These are phyloP conservation scores for Pterophyllum scalare DNA, from an alignment of 2,113 vertebrate species.

Conservation along the genomic window DNA sequence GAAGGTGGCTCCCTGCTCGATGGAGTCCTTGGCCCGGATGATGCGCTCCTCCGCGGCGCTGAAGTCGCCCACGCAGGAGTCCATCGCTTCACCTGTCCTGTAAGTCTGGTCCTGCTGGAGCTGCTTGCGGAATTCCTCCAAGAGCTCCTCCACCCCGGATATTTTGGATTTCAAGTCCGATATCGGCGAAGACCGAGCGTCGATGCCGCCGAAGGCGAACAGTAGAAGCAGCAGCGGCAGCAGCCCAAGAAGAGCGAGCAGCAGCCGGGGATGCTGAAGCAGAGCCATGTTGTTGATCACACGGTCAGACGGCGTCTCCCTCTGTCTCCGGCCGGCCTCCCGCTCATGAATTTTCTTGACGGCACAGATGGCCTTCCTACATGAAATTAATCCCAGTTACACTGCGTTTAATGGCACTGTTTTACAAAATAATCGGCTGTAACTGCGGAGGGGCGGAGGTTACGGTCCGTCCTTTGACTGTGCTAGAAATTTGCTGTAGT, in stretches of 20 bases:
- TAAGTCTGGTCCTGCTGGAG: conserved; percentile 84
- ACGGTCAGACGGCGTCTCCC: conserved; percentile 32
- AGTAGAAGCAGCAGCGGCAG: conserved; percentile 4
- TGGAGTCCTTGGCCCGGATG: conserved; percentile 91
- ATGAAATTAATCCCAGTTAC: neutral
- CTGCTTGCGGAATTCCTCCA: conserved; percentile 91
- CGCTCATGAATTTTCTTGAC: neutral
- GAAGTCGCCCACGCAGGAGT: conserved; percentile 76
- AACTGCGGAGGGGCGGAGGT: neutral
- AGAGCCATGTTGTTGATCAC: conserved; percentile 72
- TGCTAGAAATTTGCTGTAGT: conserved; percentile 60
- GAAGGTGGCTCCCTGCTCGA: conserved; percentile 90
- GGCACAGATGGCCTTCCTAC: neutral
- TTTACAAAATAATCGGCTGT: neutral
- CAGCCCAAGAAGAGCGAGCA: conserved; percentile 32
- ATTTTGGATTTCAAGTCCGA: conserved; percentile 84
- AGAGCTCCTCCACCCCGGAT: conserved; percentile 87
- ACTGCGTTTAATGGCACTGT: neutral
- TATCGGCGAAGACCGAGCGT: conserved; percentile 66
- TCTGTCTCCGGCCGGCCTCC: conserved; percentile 35
- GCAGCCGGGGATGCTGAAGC: conserved; percentile 59
- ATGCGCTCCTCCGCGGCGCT: conserved; percentile 82
- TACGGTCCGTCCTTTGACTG: conserved; percentile 4
- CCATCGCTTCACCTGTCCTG: conserved; percentile 47
- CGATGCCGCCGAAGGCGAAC: neutral